These are phyloP conservation scores for Gopherus evgoodei DNA, from an alignment of 2,113 vertebrate species.

Conservation along the genomic window DNA sequence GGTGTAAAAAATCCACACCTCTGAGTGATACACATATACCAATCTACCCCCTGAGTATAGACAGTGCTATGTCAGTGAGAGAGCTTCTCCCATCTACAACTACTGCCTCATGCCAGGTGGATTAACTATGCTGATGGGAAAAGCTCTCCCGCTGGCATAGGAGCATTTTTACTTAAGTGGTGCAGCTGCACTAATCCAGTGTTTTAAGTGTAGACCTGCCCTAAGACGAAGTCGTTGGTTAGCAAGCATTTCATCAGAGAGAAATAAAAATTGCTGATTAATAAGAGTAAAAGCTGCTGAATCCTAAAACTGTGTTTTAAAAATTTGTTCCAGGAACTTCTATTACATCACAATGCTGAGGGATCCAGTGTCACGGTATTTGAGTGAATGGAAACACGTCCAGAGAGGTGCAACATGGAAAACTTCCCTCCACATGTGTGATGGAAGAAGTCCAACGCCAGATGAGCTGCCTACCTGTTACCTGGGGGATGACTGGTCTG, in stretches of 20 bases:
- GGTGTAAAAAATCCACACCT: background rate
- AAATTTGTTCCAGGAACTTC: constrained; percentile 93
- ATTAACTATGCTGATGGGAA: background rate
- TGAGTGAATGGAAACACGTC: constrained; percentile 99
- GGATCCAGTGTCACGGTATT: constrained; percentile 96
- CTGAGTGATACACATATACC: background rate
- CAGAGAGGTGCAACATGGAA: constrained; percentile 98
- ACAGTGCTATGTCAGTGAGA: background rate
- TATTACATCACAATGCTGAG: constrained; percentile 99
- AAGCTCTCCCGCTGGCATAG: background rate
- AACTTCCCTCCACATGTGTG: constrained; percentile 97
- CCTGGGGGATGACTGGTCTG: constrained; percentile 95
- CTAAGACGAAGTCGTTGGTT: rapidly evolving
- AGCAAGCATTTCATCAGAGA: background rate
- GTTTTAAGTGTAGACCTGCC: background rate
- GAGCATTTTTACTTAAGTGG: background rate
- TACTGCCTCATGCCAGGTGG: background rate
- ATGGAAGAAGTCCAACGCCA: constrained; percentile 94
- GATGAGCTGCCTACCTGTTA: constrained; percentile 97
- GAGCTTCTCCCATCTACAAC: background rate
- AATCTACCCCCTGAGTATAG: background rate
- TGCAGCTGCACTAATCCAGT: background rate
- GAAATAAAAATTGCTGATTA: background rate
- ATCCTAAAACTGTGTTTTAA: constrained; percentile 59
- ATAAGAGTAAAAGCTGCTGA: background rate